Evolutionary conservation across 2,797 vertebrate species (phyloP), one percentile per base, ranked within the genome.

Genomic region (Falco naumanni): DNA sequence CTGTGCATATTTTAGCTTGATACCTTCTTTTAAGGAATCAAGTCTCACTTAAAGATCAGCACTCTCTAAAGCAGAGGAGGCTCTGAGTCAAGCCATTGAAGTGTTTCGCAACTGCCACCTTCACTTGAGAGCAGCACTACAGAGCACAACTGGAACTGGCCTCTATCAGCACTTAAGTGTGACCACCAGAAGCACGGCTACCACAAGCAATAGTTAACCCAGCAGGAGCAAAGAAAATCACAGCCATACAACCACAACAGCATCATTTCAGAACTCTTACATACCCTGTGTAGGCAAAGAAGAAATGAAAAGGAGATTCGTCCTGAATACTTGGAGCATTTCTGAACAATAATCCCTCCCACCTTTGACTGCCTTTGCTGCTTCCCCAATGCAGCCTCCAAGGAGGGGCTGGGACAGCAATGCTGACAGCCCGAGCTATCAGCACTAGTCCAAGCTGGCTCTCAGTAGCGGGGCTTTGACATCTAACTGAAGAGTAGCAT

Each of bases 271-370:
- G 47, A 85, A 54, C 43, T 69, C 50, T 69, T 28, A 11, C 29
- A 10, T 63, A 71, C 13, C 7, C 75, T 75, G 28, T 1, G 1
- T 3, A 50, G 53, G 61, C 43, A 70, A 75, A 70, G 51, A 14
- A 22, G 37, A 37, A 10, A 10, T 64, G 47, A 29, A 72, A 7
- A 48, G n/a, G 59, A 63, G 12, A 48, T 43, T 37, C 26, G 63
- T 77, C 77, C 85, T 45, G 37, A 65, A 65, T 61, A 76, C 80
- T 82, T 79, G 48, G 16, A 69, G 57, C 5, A 14, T 84, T 85
- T 75, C 56, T 34, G 12, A 65, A 82, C 48, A 95, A 86, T 68
- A 89, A 91, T 48, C 59, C 82, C 50, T 89, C 48, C 71, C 53
- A 56, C 53, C 37, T 96, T 66, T 11, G 10, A 57, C 47, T 8